A percentile compares a stretch with the other conserved stretches of the same genome.
phyloP scores from a whole-genome alignment of 2,888 invertebrate genomes.

The Calephelis perditalis region DNA sequence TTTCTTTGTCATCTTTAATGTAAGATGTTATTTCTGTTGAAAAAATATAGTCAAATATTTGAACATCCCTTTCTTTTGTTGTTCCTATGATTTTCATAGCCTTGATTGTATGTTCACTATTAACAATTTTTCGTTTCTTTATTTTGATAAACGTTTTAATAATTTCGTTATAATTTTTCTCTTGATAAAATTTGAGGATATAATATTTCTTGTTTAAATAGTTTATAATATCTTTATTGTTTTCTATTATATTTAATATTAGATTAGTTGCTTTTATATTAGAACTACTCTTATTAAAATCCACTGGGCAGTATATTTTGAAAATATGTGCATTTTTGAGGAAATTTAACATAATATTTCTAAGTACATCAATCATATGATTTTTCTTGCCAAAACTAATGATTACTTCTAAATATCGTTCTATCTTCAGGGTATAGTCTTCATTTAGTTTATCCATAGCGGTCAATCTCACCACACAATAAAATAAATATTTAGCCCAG shows the following conservation, averaged over 20 bases:
- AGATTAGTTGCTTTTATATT: slow-evolving; percentile 52
- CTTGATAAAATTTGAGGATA: slow-evolving; percentile 68
- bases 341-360: slow-evolving; percentile 47
- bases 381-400: slow-evolving; percentile 48
- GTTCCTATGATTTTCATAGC: slow-evolving; percentile 64
- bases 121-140: slow-evolving; percentile 51
- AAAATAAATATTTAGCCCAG: slow-evolving; percentile 65
- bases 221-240: slow-evolving; percentile 48
- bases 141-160: slow-evolving; percentile 66
- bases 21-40: slow-evolving; percentile 47
- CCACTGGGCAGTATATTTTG: slow-evolving; percentile 56
- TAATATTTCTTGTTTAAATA: slow-evolving; percentile 49
- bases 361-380: slow-evolving; percentile 48
- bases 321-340: slow-evolving; percentile 61
- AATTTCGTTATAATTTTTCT: slow-evolving; percentile 72
- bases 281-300: slow-evolving; percentile 44
- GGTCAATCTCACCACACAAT: slow-evolving; percentile 53
- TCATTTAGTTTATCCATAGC: slow-evolving; percentile 46
- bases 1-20: slow-evolving; percentile 65
- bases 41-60: slow-evolving; percentile 63
- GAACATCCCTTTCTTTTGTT: slow-evolving; percentile 53
- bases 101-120: slow-evolving; percentile 51
- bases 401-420: slow-evolving; percentile 48
- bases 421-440: slow-evolving; percentile 44
- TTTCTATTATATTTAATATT: slow-evolving; percentile 47